These are phyloP conservation scores for Atta cephalotes DNA, from an alignment of 1,140 invertebrate genomes.

Conservation along the genomic window DNA sequence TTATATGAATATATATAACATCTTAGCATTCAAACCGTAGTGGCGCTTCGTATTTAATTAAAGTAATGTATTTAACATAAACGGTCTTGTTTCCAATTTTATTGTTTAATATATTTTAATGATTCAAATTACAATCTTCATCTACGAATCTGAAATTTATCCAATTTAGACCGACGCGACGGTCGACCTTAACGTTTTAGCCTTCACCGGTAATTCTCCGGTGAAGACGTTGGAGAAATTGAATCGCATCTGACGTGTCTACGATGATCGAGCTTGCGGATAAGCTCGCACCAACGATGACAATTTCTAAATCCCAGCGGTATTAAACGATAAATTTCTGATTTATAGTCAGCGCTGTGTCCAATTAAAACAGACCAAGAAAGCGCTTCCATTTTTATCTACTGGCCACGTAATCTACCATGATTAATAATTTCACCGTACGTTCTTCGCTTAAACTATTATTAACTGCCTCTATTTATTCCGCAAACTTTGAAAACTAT, in stretches of 20 bases:
- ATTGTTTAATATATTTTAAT: neutral
- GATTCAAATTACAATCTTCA: neutral
- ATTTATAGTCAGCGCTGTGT: conserved; percentile 39
- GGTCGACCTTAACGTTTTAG: conserved; percentile 22
- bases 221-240: conserved; percentile 67
- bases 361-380: conserved; percentile 26
- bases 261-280: conserved; percentile 62
- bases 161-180: neutral
- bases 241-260: conserved; percentile 68
- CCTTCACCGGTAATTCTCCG: conserved; percentile 39
- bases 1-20: no score
- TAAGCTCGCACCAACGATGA: conserved; percentile 46
- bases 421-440: conserved; percentile 17
- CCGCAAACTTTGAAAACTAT: neutral
- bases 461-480: neutral
- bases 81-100: no score
- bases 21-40: no score
- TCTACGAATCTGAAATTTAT: conserved; percentile 5
- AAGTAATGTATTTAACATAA: no score
- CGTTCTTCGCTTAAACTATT: neutral
- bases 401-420: neutral
- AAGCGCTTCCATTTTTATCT: conserved; percentile 25
- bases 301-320: conserved; percentile 59
- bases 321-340: conserved; percentile 65
- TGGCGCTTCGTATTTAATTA: no score